These are phyloP conservation scores for Meiosimyza platycephala DNA, from an alignment of 2,888 invertebrate species.

Conservation along the genomic window DNA sequence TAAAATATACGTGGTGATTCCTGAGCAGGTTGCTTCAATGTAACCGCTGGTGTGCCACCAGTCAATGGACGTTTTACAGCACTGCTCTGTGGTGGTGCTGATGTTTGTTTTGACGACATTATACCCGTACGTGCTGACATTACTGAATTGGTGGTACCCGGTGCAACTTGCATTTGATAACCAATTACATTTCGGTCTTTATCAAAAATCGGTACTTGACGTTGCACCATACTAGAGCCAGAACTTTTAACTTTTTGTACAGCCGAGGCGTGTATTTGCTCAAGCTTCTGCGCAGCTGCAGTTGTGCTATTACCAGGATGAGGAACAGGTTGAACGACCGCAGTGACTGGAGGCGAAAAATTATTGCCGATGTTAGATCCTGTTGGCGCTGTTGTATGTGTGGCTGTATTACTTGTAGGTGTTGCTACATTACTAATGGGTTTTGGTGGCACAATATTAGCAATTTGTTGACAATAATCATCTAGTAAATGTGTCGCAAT, in stretches of 20 bases:
- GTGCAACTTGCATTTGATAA: constrained; percentile 40
- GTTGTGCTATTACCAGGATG: constrained; percentile 17
- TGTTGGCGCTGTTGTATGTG: background rate
- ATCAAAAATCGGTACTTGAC: constrained; percentile 46
- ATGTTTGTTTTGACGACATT: constrained; percentile 37
- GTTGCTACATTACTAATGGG: background rate
- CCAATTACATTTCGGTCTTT: constrained; percentile 49
- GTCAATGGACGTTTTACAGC: background rate
- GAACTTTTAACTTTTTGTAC: constrained; percentile 27
- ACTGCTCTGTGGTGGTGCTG: background rate
- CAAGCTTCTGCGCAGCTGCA: constrained; percentile 9
- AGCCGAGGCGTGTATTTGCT: constrained; percentile 23
- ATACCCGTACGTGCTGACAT: constrained; percentile 40
- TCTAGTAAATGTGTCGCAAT: constrained; percentile 54
- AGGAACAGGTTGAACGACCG: background rate
- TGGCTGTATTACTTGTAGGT: background rate
- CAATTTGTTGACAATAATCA: constrained; percentile 48
- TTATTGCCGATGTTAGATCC: background rate
- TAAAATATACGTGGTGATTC: constrained; percentile 50
- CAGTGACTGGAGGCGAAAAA: background rate
- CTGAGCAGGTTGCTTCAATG: constrained; percentile 43
- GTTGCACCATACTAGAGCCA: constrained; percentile 1
- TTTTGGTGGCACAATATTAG: constrained; percentile 12
- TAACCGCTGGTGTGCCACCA: constrained; percentile 8
- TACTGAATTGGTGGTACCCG: constrained; percentile 38